Evolutionary conservation across 1,140 invertebrate genomes (phyloP).

Genomic region (Pristionchus pacificus): DNA sequence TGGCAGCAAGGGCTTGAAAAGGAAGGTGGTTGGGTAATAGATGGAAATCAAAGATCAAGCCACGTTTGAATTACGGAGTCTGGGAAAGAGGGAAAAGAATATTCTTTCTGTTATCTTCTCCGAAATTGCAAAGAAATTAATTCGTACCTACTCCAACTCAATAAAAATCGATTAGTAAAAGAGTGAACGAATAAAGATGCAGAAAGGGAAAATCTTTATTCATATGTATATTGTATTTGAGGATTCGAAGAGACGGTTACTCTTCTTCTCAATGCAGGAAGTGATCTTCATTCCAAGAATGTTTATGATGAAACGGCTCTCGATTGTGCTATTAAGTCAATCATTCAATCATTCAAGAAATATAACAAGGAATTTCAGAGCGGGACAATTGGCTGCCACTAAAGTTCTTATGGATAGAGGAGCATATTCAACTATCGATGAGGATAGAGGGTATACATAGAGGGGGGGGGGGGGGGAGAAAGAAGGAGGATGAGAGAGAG

Average conservation of each 20-base stretch:
- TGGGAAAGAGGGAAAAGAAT: no score
- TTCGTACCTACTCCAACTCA: no score
- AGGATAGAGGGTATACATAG: not conserved
- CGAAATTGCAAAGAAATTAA: no score
- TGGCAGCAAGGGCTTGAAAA: no score
- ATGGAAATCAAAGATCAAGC: no score
- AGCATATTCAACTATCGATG: not conserved
- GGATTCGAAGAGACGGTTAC: not conserved
- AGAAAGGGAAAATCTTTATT: not conserved
- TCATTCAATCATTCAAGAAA: not conserved
- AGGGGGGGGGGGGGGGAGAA: constrained; percentile 8
- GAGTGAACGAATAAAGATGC: not conserved
- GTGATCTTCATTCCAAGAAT: not conserved
- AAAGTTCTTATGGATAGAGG: not conserved
- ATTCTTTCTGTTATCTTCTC: no score
- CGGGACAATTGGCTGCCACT: not conserved
- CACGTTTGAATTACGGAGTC: no score
- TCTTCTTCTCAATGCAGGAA: not conserved
- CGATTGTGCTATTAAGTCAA: not conserved
- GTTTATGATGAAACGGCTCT: not conserved
- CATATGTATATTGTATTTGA: no score
- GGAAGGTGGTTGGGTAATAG: no score
- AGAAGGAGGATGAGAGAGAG: not conserved
- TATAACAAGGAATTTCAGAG: not conserved
- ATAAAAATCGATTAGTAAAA: not conserved